Evolutionary conservation across 1,140 invertebrate species (phyloP).

Genomic region (Drosophila ohnishii): DNA sequence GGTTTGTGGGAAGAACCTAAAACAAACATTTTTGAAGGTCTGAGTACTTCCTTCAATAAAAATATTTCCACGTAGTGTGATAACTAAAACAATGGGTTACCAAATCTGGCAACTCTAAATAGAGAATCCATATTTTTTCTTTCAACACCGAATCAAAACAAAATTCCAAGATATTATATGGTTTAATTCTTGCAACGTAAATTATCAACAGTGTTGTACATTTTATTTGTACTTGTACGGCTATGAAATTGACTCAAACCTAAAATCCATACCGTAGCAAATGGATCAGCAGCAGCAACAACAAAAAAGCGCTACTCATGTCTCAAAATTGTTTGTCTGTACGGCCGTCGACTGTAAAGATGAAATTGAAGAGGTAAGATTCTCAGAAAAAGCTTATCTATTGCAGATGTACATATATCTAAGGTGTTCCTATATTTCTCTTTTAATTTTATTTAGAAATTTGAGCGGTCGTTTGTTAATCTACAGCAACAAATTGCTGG

Average conservation of each 20-base stretch:
- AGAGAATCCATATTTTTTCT: conserved; percentile 59
- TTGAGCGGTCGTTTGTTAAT: conserved; percentile 91
- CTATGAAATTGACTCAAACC: conserved; percentile 35
- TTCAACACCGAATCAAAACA: conserved; percentile 56
- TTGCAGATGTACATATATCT: neutral
- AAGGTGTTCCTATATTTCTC: neutral
- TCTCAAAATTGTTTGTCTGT: conserved; percentile 79
- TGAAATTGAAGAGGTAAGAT: conserved; percentile 79
- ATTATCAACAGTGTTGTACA: conserved; percentile 36
- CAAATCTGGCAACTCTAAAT: neutral
- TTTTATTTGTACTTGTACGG: conserved; percentile 20
- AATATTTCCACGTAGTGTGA: too few relatives aligned
- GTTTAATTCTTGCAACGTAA: conserved; percentile 17
- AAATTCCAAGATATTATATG: conserved; percentile 7
- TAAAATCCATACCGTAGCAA: conserved; percentile 38
- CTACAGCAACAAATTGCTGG: conserved; percentile 91
- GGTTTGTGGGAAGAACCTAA: too few relatives aligned
- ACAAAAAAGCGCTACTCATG: conserved; percentile 59
- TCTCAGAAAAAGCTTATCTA: neutral
- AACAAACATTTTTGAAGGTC: too few relatives aligned
- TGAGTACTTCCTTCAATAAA: too few relatives aligned
- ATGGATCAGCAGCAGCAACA: conserved; percentile 77
- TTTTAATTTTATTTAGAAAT: conserved; percentile 88
- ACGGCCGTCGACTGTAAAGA: conserved; percentile 77
- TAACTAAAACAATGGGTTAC: neutral